Evolutionary conservation across 2,113 vertebrate species (phyloP), one percentile per base, ranked within the genome.

Genomic region (Polypterus bichir): DNA sequence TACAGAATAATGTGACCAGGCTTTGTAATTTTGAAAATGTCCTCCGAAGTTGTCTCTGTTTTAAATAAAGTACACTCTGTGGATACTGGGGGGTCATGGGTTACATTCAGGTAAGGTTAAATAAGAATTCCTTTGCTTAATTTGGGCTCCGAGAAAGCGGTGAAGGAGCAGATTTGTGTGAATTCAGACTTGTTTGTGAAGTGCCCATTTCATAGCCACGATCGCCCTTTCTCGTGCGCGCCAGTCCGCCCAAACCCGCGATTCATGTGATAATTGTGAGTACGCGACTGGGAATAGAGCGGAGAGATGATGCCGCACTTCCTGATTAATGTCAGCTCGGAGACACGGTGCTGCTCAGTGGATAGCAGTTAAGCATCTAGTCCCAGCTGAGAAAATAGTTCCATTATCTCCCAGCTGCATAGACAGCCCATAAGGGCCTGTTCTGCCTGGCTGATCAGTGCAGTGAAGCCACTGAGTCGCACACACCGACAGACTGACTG

Each of bases 401-500:
- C 74, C 71, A 72, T 76, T 76, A 72, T 77, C 74, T 73, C 73
- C 68, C 72, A 70, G 73, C 79, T 73, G 81, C 82, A 76, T 58
- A 78, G 75, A 78, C 77, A 76, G 78, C 80, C 74, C 79, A 64
- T 68, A 77, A 74, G 69, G 76, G 76, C 82, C 67, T 69, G 81
- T 87, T 88, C 82, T 80, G 85, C 86, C 85, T 85, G 76, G 76
- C 76, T 86, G 85, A 79, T 72, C 69, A 64, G 68, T 60, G 59
- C 72, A 69, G 72, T 67, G 53, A 60, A 67, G 70, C 66, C 65
- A 56, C 77, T 72, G 68, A 64, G 79, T 83, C 54, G 68, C 72
- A 27, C 27, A 27, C 27, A 27, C 27, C 27, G 27, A 27, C 27
- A 10, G 72, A 53, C 69, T 76, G 64, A 60, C 59, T 47, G 71